Conservation (phyloP, 1,140 invertebrate genomes). For the Orussus abietinus region DNA sequence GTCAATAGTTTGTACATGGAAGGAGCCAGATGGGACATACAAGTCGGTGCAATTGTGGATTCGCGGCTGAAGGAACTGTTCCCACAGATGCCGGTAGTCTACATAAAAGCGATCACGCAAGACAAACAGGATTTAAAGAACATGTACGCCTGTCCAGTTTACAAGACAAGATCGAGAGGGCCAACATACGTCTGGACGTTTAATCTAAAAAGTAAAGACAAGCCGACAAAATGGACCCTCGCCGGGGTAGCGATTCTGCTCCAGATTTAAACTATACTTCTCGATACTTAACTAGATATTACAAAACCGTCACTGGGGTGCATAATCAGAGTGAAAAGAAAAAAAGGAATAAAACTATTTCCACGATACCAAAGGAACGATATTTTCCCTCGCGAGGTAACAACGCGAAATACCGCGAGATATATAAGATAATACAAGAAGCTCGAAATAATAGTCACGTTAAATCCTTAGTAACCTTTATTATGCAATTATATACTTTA, state of each 20-base stretch:
- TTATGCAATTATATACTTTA: no score
- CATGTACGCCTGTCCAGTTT: slow-evolving; percentile 90
- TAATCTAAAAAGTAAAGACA: slow-evolving; percentile 86
- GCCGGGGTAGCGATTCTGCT: slow-evolving; percentile 88
- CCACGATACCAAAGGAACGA: no score
- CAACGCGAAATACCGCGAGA: no score
- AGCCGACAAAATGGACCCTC: slow-evolving; percentile 85
- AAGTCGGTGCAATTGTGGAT: slow-evolving; percentile 72
- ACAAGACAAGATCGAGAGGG: slow-evolving; percentile 83
- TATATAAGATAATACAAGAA: no score
- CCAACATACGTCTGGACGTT: slow-evolving; percentile 96
- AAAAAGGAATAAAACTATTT: no score
- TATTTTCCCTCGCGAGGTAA: no score
- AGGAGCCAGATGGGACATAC: slow-evolving; percentile 86
- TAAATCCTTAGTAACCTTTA: no score
- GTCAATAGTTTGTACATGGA: slow-evolving; percentile 90
- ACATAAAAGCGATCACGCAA: slow-evolving; percentile 78
- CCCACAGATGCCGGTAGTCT: slow-evolving; percentile 88
- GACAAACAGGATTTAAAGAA: slow-evolving; percentile 86
- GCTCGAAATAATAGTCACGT: no score
- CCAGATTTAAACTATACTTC: slow-evolving; percentile 62
- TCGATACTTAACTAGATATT: no score
- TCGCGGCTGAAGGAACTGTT: slow-evolving; percentile 86
- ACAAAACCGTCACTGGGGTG: no score
- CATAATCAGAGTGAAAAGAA: no score